These are phyloP conservation scores for Peromyscus aztecus DNA, from an alignment of 2,797 vertebrate species.

Conservation along the genomic window DNA sequence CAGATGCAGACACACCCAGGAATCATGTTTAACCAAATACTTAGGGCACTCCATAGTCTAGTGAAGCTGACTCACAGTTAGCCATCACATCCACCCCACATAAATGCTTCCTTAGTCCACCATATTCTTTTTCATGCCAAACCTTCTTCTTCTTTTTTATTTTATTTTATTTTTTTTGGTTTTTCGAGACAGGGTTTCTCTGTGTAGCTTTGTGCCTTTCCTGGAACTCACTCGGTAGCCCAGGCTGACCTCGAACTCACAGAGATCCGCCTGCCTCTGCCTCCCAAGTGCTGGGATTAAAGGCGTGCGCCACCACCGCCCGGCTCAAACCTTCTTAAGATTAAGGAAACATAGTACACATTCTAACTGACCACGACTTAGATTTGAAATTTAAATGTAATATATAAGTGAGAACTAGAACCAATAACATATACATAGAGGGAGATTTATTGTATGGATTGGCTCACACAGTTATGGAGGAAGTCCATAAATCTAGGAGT, in stretches of 20 bases:
- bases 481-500: neutral
- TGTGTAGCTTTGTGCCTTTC: too few relatives aligned
- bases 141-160: too few relatives aligned
- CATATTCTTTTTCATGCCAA: neutral
- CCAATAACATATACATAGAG: neutral
- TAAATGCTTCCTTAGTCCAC: neutral
- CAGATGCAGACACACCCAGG: neutral
- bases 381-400: constrained; percentile 27
- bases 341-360: neutral
- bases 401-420: neutral
- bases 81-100: neutral
- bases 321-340: neutral
- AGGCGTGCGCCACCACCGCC: too few relatives aligned
- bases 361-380: neutral
- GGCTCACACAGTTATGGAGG: neutral
- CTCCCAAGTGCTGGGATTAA: too few relatives aligned
- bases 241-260: too few relatives aligned
- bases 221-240: too few relatives aligned
- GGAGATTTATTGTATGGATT: neutral
- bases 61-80: neutral
- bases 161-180: too few relatives aligned
- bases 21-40: neutral
- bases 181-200: too few relatives aligned
- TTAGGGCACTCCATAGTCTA: neutral
- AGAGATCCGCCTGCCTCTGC: too few relatives aligned